phyloP scores from a whole-genome alignment of 2,113 vertebrate species.

The Garra rufa region DNA sequence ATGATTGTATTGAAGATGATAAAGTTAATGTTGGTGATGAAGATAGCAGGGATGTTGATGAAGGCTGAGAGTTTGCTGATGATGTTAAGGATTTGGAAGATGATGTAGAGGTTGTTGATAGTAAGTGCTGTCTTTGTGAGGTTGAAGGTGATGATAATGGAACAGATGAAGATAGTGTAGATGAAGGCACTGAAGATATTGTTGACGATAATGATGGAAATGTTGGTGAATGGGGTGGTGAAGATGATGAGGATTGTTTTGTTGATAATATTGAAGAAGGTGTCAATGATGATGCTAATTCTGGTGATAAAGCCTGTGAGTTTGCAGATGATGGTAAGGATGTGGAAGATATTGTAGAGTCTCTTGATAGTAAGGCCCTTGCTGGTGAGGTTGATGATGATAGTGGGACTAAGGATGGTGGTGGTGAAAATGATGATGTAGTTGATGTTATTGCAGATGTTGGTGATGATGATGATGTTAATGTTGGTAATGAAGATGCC shows the following conservation, averaged over 20 bases:
- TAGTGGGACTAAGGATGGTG: too few species aligned
- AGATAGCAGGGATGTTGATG: not conserved
- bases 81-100: not conserved
- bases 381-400: not conserved
- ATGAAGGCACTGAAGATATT: too few species aligned
- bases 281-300: too few species aligned
- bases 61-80: not conserved
- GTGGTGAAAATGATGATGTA: not conserved
- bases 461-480: not conserved
- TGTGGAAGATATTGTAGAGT: not conserved
- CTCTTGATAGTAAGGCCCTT: not conserved
- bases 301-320: not conserved
- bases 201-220: not conserved
- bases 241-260: not conserved
- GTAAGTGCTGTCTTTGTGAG: not conserved
- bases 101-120: not conserved
- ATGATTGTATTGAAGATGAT: not conserved
- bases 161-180: not conserved
- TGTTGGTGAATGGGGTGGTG: too few species aligned
- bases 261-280: too few species aligned
- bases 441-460: not conserved
- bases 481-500: not conserved
- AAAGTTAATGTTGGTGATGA: not conserved
- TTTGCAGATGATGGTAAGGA: not conserved
- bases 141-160: not conserved